Base-by-base conservation (phyloP, 2,797 vertebrate species). In the Orestias chungarensis region DNA sequence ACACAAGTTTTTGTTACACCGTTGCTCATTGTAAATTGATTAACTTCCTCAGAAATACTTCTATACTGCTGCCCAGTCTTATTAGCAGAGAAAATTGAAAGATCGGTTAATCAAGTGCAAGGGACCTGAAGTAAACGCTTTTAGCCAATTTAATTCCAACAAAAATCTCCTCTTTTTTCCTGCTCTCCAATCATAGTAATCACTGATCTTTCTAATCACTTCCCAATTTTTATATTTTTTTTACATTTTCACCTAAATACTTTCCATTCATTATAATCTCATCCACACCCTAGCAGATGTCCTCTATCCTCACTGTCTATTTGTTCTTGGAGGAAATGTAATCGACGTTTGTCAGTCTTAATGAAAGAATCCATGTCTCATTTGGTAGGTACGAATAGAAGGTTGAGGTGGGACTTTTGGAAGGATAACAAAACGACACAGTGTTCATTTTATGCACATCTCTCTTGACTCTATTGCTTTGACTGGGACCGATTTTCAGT, bases 321-420 rank as follows among this genome's bases (percentile, higher is more conserved):
- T 73, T 79, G 87, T 87, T 87, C 84, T 91, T 91, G 83, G 89
- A 88, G 88, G 89, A 93, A 93, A 90, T 92, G 91, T 91, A 91
- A 92, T 94, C 89, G 91, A 91, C 93, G 92, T 91, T 93, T 93
- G 93, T 94, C 92, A 88, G 88, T 83, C 92, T 92, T 94, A 93
- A 94, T 94, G 92, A 94, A 91, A 92, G 86, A 88, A 75, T 85
- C 88, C 87, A 87, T 82, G 93, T 93, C 93, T 84, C 88, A 89
- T 93, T 93, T 92, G 89, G 88, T 86, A 71, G 82, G 73, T 81
- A 52, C 79, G 85, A 80, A 86, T 88, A 79, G 86, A 89, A 90
- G 87, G 87, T 83, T 86, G 84, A 89, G 84, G 88, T 85, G 84
- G 82, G 61, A 76, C 90, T 81, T 87, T 86, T 73, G 75, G 83